Evolutionary conservation across 2,888 invertebrate species (phyloP), one percentile per base, ranked within the genome.

Genomic region (Ametastegia equiseti): DNA sequence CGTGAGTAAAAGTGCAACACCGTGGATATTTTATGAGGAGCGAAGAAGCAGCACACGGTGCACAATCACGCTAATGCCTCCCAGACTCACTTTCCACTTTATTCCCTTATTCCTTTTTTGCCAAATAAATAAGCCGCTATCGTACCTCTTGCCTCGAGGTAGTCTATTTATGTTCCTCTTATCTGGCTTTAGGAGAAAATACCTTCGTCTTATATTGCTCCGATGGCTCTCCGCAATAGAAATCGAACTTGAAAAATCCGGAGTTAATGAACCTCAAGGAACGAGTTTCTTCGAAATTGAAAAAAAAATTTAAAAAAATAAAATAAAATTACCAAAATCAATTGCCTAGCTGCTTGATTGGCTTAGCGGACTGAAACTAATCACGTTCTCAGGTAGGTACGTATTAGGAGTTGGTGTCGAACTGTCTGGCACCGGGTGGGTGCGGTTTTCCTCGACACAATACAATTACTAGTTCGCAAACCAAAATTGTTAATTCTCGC

Each of bases 401-500:
- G 19, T 39, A 19, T 39, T 36, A 67, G 7, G n/a, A 27, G 39
- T 39, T 19, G 39, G 36, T 27, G 30, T 71, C n/a, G 71, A 71
- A 47, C 47, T 30, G 47, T 4, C 39, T 27, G 45, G 30, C 45
- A n/a, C 45, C 19, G 45, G 23, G 2, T 67, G 67, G n/a, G 39
- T 13, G 67, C 39, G 67, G 67, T 67, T 67, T 67, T 36, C 1
- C 36, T 39, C 39, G n/a, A 67, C 73, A 60, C 81, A 65, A 81
- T 81, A 50, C 81, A 81, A 81, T 79, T 78, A 67, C 78, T 63
- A 45, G 57, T 79, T 50, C 69, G 45, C 47, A 15, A 7, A 23
- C 54, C 78, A 13, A 79, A 81, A 81, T 81, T 81, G 78, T 78
- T 79, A 65, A 81, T 81, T 81, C 30, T 65, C 39, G 69, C 30